A percentile compares a stretch with the other conserved stretches of the same genome.
Conservation (phyloP, 2,113 vertebrate genomes). For the Verasper variegatus region DNA sequence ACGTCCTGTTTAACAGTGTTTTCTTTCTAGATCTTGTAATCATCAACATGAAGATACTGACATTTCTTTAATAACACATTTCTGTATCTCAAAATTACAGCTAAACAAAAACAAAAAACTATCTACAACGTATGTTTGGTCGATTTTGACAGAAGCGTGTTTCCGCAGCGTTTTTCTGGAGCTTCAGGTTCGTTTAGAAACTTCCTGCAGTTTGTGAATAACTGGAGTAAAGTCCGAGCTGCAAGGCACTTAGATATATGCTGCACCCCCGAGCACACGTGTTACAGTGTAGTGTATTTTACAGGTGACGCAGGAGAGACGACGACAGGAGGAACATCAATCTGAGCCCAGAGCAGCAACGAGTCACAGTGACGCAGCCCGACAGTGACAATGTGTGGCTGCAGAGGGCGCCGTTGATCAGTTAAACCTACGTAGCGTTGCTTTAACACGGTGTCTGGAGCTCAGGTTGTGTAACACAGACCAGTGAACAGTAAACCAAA, state of each 20-base stretch:
- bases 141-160: too few relatives aligned
- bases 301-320: background rate
- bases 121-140: background rate
- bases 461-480: too few relatives aligned
- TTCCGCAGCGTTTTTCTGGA: background rate
- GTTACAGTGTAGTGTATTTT: slow-evolving; percentile 3
- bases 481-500: too few relatives aligned
- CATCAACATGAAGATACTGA: background rate
- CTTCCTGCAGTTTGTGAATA: background rate
- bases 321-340: background rate
- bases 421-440: background rate
- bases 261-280: slow-evolving; percentile 19
- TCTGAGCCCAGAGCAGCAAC: background rate
- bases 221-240: slow-evolving; percentile 9
- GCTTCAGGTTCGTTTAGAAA: background rate
- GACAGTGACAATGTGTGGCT: background rate
- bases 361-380: too few relatives aligned
- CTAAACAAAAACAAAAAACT: background rate
- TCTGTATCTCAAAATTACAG: background rate
- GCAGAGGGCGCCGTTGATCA: background rate
- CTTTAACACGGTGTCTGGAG: too few relatives aligned
- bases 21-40: too few relatives aligned
- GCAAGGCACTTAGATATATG: slow-evolving; percentile 67
- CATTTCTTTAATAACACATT: background rate
- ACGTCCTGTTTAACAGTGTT: background rate